Conservation (phyloP, 2,888 invertebrate species). For the Lagria hirta region DNA sequence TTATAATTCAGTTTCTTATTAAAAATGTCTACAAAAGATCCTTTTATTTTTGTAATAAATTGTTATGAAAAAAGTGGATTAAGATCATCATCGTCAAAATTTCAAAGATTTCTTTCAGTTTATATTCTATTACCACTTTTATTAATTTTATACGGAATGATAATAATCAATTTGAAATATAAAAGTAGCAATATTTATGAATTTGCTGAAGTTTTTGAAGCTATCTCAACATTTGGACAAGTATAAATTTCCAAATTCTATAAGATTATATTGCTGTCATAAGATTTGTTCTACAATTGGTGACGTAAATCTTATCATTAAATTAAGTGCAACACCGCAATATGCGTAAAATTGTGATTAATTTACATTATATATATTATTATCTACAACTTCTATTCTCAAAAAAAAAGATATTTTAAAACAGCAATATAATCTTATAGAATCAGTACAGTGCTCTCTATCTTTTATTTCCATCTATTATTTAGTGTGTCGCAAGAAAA, state of each 20-base stretch:
- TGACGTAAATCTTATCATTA: no score
- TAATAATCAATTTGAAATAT: background rate
- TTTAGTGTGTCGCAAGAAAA: background rate
- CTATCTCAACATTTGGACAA: slow-evolving; percentile 1
- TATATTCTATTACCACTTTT: background rate
- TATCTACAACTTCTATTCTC: no score
- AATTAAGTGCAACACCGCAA: no score
- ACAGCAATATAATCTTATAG: no score
- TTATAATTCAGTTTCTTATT: no score
- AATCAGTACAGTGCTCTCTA: no score
- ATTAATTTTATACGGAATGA: background rate
- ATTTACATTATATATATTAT: no score
- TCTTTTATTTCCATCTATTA: no score
- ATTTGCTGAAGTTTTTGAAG: slow-evolving; percentile 1
- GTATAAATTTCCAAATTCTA: background rate
- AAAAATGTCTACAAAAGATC: no score
- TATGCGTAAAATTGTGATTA: no score
- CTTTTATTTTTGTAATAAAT: background rate
- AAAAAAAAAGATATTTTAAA: no score
- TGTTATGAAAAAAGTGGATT: slow-evolving; percentile 1
- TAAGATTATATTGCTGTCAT: background rate
- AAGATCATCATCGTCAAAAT: background rate
- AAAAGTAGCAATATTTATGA: background rate
- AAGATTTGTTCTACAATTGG: no score
- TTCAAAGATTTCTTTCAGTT: background rate